phyloP scores from a whole-genome alignment of 2,888 invertebrate genomes.

The Dynastes grantii region DNA sequence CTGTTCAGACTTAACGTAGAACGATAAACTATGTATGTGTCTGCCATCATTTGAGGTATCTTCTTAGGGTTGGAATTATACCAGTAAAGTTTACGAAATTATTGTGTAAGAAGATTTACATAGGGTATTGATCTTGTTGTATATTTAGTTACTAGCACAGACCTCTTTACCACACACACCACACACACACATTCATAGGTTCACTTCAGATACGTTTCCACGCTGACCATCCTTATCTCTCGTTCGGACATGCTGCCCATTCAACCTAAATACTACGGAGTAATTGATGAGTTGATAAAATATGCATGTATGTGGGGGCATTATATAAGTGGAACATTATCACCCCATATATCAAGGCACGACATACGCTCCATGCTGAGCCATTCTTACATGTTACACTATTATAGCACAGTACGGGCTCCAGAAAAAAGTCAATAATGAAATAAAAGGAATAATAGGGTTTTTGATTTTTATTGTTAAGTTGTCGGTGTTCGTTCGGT shows the following conservation, averaged over 20 bases:
- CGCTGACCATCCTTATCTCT: slow-evolving; percentile 32
- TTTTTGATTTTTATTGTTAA: slow-evolving; percentile 49
- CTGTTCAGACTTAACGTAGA: no score
- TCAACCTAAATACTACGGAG: slow-evolving; percentile 27
- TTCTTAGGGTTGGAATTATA: no score
- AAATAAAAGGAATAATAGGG: slow-evolving; percentile 48
- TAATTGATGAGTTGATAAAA: slow-evolving; percentile 48
- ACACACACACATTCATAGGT: background rate
- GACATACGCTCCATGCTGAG: slow-evolving; percentile 36
- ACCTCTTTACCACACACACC: background rate
- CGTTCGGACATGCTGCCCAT: slow-evolving; percentile 15
- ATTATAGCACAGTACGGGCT: slow-evolving; percentile 26
- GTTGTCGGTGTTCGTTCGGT: slow-evolving; percentile 33
- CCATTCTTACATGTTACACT: slow-evolving; percentile 31
- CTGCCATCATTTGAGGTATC: no score
- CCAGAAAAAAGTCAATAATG: slow-evolving; percentile 44
- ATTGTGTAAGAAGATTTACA: slow-evolving; percentile 13
- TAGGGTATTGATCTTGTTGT: slow-evolving; percentile 22
- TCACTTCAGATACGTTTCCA: slow-evolving; percentile 12
- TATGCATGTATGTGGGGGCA: slow-evolving; percentile 40
- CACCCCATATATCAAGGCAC: slow-evolving; percentile 45
- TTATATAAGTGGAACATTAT: slow-evolving; percentile 48
- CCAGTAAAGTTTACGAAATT: background rate
- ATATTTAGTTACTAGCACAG: background rate
- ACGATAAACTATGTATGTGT: no score